A percentile compares a stretch with the other conserved stretches of the same genome.
Evolutionary conservation across 2,888 invertebrate species (phyloP).

Genomic region (Polyommatus iphigenia): DNA sequence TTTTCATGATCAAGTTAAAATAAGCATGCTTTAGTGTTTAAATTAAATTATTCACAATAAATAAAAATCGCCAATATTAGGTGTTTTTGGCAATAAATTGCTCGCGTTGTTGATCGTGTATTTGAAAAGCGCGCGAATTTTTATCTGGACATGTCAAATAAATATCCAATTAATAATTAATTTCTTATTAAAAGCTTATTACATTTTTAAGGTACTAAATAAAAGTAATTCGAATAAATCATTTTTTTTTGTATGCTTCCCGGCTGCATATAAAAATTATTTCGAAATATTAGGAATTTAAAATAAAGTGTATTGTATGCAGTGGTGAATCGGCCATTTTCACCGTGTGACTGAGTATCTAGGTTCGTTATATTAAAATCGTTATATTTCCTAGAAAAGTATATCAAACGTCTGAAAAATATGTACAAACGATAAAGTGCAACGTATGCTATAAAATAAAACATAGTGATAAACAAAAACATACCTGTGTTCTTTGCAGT

Average conservation of each 20-base stretch:
- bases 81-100: no score
- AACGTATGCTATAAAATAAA: constrained; percentile 51
- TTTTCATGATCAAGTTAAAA: no score
- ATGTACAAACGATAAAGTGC: constrained; percentile 63
- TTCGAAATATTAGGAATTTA: not conserved
- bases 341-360: constrained; percentile 84
- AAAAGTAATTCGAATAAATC: not conserved
- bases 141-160: not conserved
- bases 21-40: no score
- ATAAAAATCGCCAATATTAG: no score
- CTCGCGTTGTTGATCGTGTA: not conserved
- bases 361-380: constrained; percentile 77
- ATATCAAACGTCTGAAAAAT: constrained; percentile 67
- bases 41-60: no score
- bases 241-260: not conserved
- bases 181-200: not conserved
- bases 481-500: constrained; percentile 78
- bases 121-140: constrained; percentile 23
- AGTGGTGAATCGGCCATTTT: constrained; percentile 87
- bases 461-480: constrained; percentile 68
- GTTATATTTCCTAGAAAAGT: constrained; percentile 68
- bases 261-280: not conserved
- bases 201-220: not conserved
- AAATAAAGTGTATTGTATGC: constrained; percentile 70
- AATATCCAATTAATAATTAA: constrained; percentile 23